Base-by-base conservation (phyloP, 2,113 vertebrate species). In the Lagopus leucura region DNA sequence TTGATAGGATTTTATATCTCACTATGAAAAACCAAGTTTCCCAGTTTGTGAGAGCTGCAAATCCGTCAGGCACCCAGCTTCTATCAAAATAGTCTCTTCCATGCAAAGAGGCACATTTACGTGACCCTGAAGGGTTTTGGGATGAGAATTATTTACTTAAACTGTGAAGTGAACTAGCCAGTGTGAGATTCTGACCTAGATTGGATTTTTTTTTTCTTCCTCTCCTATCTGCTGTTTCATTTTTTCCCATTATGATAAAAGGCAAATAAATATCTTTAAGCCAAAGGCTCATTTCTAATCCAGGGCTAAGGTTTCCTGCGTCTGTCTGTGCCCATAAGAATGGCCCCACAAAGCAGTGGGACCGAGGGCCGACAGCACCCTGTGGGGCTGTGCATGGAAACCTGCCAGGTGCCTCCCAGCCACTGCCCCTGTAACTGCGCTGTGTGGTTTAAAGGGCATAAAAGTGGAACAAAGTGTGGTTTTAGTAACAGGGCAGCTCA, bases 101-200 rank as follows among this genome's bases (percentile, higher is more conserved):
- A 96, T 95, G 91, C 75, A 73, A 97, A 96, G 94, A 97, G 91
- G 89, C 95, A 92, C 94, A 96, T 97, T 96, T 96, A 80, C 92
- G 75, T 95, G 97, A 97, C 96, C 95, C 93, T 88, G 92, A 96
- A 97, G 93, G 96, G 94, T 91, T 94, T 95, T 87, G 88, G 95
- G 93, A 97, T 97, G 96, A 97, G 95, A 97, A 97, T 89, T 98
- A 96, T 98, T 98, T 97, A 97, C 96, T 97, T 98, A 97, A 97
- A 97, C 95, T 93, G 93, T 60, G 92, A 96, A 95, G 93, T 96
- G 96, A 97, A 97, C 94, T 97, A 97, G 88, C 95, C 94, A 95
- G 95, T 97, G 97, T 97, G 97, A 97, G 97, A 97, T 94, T 89
- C 94, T 97, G 96, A 97, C 97, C 96, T 91, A 94, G 96, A 97